Evolutionary conservation across 2,113 vertebrate genomes (phyloP).

Genomic region (Odocoileus hemionus): DNA sequence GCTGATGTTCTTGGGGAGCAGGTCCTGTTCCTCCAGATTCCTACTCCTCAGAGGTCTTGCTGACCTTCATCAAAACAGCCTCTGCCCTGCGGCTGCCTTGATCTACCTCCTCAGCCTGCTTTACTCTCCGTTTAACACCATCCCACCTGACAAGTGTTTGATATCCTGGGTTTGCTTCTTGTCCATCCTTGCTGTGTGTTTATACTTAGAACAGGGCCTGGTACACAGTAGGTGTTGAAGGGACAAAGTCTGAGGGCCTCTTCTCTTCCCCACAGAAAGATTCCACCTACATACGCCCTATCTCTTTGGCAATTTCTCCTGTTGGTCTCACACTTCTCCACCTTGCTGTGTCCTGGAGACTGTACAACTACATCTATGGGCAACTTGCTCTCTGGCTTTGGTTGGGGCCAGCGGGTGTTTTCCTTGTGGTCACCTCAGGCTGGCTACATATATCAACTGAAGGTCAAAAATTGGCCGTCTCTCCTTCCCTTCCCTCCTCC

Average conservation of each 20-base stretch:
- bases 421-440: background rate
- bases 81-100: rapidly evolving
- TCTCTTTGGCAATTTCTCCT: background rate
- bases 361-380: background rate
- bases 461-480: background rate
- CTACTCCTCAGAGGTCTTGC: background rate
- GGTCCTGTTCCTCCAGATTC: background rate
- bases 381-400: background rate
- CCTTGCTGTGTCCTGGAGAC: background rate
- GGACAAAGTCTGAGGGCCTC: background rate
- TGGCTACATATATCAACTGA: background rate
- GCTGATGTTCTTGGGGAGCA: background rate
- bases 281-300: background rate
- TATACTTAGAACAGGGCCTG: background rate
- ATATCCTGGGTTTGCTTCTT: background rate
- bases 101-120: too few relatives aligned
- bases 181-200: background rate
- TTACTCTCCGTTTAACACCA: background rate
- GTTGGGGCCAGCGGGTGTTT: background rate
- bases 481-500: background rate
- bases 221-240: background rate
- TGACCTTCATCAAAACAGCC: background rate
- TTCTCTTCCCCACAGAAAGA: background rate
- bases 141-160: background rate
- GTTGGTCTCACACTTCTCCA: background rate